Evolutionary conservation across 2,113 vertebrate species (phyloP), one percentile per base, ranked within the genome.

Genomic region (Sarotherodon lohbergeri): DNA sequence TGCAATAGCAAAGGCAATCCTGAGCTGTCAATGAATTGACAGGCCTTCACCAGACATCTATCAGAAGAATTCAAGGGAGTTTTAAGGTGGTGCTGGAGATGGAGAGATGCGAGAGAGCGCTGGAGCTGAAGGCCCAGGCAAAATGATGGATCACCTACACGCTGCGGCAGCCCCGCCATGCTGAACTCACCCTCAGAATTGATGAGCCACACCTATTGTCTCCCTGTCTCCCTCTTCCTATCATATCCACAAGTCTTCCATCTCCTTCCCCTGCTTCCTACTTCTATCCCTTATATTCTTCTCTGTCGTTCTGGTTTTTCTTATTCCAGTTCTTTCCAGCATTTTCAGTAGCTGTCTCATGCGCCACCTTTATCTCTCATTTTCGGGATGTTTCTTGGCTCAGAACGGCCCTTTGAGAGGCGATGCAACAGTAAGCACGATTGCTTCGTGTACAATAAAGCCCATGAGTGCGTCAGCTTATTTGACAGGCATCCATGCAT

Each of bases 121-220:
- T 50, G 29, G 81, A 89, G 91, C 88, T 91, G 85, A 92, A 89
- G 90, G 88, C 91, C 88, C 85, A 59, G 80, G 88, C 82, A 84
- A 79, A 80, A 91, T 96, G 95, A 96, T 96, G 95, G 94, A 96
- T 96, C 89, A 95, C 95, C 91, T 93, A 92, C 93, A 93, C 48
- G 59, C 87, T 81, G 86, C 88, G 36, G 88, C 91, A 92, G 89
- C 90, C 82, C 92, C 57, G 82, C 94, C 94, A 93, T 71, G 71
- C 88, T 85, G 94, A 95, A 93, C 93, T 95, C 94, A 91, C 93
- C 90, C 91, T 92, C 79, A 85, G 91, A 94, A 96, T 94, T 95
- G 94, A 96, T 96, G 95, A 96, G 95, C 86, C 92, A 86, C 93
- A 90, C 92, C 94, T 93, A 91, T 92, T 91, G 92, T 91, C 93